These are phyloP conservation scores for Mythimna loreyi DNA, from an alignment of 2,888 invertebrate species.

Conservation along the genomic window DNA sequence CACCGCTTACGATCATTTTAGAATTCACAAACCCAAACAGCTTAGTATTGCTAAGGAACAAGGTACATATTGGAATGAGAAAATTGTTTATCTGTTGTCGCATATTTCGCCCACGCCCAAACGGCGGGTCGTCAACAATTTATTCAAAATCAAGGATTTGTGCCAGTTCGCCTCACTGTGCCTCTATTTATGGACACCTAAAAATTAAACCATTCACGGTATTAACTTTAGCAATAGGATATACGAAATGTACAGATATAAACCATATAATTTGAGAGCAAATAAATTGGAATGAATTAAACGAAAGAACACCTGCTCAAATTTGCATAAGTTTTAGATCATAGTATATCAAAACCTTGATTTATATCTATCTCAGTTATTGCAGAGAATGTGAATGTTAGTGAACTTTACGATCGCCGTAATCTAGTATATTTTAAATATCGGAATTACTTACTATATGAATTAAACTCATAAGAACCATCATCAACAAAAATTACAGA, in stretches of 20 bases:
- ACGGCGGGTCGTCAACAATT: constrained; percentile 80
- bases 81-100: constrained; percentile 73
- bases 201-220: constrained; percentile 66
- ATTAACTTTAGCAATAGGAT: constrained; percentile 47
- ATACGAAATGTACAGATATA: constrained; percentile 25
- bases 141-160: constrained; percentile 87
- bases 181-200: constrained; percentile 62
- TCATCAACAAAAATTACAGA: constrained; percentile 50
- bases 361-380: constrained; percentile 35
- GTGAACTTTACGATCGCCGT: constrained; percentile 12
- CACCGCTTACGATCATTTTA: constrained; percentile 75
- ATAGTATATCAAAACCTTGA: constrained; percentile 33
- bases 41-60: constrained; percentile 71
- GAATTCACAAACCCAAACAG: constrained; percentile 69
- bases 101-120: constrained; percentile 85
- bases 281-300: constrained; percentile 26
- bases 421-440: constrained; percentile 6
- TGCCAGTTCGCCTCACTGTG: constrained; percentile 73
- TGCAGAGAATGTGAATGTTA: constrained; percentile 1
- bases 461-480: constrained; percentile 35
- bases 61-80: constrained; percentile 76
- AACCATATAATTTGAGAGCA: constrained; percentile 10
- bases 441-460: constrained; percentile 21
- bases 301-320: constrained; percentile 31
- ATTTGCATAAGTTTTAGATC: constrained; percentile 33